Evolutionary conservation across 2,113 vertebrate species (phyloP).

Genomic region (Jaculus jaculus): DNA sequence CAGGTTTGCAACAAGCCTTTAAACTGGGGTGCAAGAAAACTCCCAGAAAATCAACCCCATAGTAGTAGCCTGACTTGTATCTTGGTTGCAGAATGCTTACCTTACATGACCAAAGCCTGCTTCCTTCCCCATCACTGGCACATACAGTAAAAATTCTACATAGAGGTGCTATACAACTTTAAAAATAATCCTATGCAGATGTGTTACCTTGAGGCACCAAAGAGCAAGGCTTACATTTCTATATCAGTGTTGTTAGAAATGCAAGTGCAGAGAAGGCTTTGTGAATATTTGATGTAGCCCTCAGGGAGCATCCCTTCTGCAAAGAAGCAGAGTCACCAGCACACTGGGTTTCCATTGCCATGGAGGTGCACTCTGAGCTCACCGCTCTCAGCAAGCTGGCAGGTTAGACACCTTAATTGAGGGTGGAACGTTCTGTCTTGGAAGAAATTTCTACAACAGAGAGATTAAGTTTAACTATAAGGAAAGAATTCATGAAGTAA

Average conservation of each 20-base stretch:
- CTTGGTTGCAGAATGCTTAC: no score
- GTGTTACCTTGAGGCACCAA: background rate
- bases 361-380: background rate
- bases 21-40: background rate
- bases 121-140: background rate
- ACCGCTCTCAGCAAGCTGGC: background rate
- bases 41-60: background rate
- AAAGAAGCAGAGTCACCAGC: background rate
- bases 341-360: background rate
- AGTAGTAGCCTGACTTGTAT: background rate
- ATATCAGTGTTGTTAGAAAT: background rate
- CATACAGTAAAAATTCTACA: background rate
- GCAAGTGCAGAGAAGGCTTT: background rate
- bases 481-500: slow-evolving; percentile 30
- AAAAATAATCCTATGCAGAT: background rate
- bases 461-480: slow-evolving; percentile 61
- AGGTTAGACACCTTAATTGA: slow-evolving; percentile 9
- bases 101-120: no score
- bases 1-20: background rate
- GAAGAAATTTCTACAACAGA: background rate
- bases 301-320: background rate
- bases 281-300: background rate
- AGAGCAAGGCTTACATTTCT: background rate
- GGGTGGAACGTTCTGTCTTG: background rate
- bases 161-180: background rate